Conservation (phyloP, 1,140 invertebrate species). For the Brachionus sp. region DNA sequence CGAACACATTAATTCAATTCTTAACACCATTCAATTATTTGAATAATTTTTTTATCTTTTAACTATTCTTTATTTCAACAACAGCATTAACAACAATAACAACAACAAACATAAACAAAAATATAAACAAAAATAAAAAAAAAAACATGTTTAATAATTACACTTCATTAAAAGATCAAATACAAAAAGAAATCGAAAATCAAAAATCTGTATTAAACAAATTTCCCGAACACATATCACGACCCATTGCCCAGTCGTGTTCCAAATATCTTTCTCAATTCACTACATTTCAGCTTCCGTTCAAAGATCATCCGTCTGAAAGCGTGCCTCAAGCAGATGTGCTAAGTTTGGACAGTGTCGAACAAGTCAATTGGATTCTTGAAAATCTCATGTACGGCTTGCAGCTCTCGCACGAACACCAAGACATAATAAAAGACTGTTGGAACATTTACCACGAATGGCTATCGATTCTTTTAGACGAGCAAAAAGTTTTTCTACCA, state of each 20-base stretch:
- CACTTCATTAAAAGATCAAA: slow-evolving; percentile 30
- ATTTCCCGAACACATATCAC: slow-evolving; percentile 19
- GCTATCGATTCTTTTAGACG: slow-evolving; percentile 78
- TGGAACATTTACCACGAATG: slow-evolving; percentile 95
- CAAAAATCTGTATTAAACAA: slow-evolving; percentile 42
- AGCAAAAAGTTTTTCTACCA: slow-evolving; percentile 70
- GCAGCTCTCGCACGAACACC: slow-evolving; percentile 79
- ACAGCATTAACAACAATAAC: too few species aligned
- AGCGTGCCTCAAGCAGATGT: neutral
- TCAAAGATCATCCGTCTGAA: slow-evolving; percentile 32
- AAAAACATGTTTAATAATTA: slow-evolving; percentile 15
- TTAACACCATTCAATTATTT: slow-evolving; percentile 21
- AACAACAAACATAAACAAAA: too few species aligned
- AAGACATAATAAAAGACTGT: slow-evolving; percentile 89
- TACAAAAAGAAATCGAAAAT: slow-evolving; percentile 44
- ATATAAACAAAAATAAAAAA: neutral
- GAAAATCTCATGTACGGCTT: slow-evolving; percentile 83
- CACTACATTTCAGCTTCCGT: slow-evolving; percentile 24
- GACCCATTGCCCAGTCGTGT: slow-evolving; percentile 42
- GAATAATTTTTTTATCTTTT: neutral
- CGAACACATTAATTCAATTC: slow-evolving; percentile 23
- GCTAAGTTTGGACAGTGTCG: neutral
- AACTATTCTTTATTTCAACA: neutral
- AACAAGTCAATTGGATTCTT: slow-evolving; percentile 40
- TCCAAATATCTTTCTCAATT: slow-evolving; percentile 41